phyloP scores from a whole-genome alignment of 2,888 invertebrate species.

The Iphiclides podalirius region DNA sequence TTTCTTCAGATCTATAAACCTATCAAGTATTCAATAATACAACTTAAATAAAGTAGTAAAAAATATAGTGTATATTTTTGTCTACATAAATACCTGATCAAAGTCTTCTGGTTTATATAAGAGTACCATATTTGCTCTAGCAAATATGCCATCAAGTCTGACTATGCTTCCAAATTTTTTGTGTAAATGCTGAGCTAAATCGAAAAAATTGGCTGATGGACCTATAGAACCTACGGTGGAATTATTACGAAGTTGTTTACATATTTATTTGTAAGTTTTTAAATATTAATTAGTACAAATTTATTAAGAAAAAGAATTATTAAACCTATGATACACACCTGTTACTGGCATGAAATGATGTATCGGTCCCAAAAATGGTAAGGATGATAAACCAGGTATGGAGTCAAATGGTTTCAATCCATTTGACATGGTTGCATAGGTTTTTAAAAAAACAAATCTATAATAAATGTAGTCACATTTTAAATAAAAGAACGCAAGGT shows the following conservation, averaged over 20 bases:
- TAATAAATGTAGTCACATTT: too few species aligned
- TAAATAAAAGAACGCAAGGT: too few species aligned
- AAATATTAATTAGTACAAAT: too few species aligned
- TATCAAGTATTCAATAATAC: constrained; percentile 27
- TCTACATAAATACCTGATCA: constrained; percentile 46
- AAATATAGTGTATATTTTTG: too few species aligned
- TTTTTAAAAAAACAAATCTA: constrained; percentile 6
- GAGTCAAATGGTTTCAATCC: constrained; percentile 47
- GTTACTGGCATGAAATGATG: constrained; percentile 59
- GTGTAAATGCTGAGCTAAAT: constrained; percentile 41
- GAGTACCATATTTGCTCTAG: constrained; percentile 51
- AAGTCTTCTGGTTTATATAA: constrained; percentile 58
- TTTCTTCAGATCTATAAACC: constrained; percentile 68
- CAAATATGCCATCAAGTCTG: constrained; percentile 53
- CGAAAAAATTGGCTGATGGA: constrained; percentile 43
- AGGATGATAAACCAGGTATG: constrained; percentile 57
- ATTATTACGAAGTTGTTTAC: too few species aligned
- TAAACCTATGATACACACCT: constrained; percentile 47
- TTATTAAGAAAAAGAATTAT: constrained; percentile 7
- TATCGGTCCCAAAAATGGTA: constrained; percentile 57
- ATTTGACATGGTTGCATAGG: constrained; percentile 29
- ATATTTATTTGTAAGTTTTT: too few species aligned
- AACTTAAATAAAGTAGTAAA: too few species aligned
- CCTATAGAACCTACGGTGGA: constrained; percentile 56
- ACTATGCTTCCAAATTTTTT: constrained; percentile 56